Conservation (phyloP, 2,888 invertebrate genomes). For the Philereme transversata region DNA sequence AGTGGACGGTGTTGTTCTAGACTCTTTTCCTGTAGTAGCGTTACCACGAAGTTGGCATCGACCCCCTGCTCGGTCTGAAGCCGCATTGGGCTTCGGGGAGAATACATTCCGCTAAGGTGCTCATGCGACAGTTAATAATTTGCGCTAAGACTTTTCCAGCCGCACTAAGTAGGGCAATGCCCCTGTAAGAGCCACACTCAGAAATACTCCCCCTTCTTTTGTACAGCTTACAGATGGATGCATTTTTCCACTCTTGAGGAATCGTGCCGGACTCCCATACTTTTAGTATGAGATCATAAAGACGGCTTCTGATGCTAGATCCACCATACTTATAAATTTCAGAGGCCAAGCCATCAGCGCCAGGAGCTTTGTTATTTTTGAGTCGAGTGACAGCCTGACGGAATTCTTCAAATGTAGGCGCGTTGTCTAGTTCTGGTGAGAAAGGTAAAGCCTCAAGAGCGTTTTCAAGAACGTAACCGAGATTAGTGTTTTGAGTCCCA, state of each 20-base stretch:
- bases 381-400: conserved; percentile 2
- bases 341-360: conserved; percentile 14
- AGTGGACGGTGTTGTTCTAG: too few relatives aligned
- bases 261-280: conserved; percentile 9
- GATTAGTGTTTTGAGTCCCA: conserved; percentile 1
- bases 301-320: not conserved
- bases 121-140: conserved; percentile 11
- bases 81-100: conserved; percentile 11
- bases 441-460: not conserved
- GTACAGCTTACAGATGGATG: conserved; percentile 26
- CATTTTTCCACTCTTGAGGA: conserved; percentile 23
- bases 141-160: conserved; percentile 13
- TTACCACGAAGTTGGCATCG: conserved; percentile 10
- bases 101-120: conserved; percentile 5
- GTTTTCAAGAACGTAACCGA: conserved; percentile 5
- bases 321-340: conserved; percentile 28
- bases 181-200: conserved; percentile 15
- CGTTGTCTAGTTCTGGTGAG: conserved; percentile 1
- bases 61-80: conserved; percentile 2
- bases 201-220: conserved; percentile 6
- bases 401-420: conserved; percentile 17
- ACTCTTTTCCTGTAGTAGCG: conserved; percentile 29
- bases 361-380: conserved; percentile 17
- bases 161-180: conserved; percentile 21
- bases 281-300: conserved; percentile 11